Percentiles rank a stretch among this genome's conserved stretches.
Evolutionary conservation across 1,140 invertebrate species (phyloP).

Genomic region (Anastrepha ludens): DNA sequence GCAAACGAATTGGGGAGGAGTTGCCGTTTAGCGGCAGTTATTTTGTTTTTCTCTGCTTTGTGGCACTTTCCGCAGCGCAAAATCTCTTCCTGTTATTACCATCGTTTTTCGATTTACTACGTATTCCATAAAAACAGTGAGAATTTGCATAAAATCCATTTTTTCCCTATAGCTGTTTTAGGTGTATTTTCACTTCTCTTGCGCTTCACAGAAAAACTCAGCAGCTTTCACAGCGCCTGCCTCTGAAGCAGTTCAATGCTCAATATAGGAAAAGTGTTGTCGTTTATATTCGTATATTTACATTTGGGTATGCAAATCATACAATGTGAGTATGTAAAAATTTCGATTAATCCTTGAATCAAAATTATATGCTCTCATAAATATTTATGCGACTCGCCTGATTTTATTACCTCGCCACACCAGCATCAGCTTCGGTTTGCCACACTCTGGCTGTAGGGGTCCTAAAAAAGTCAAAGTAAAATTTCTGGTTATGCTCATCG

Average conservation of each 20-base stretch:
- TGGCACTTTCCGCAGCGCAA: background rate
- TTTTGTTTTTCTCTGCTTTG: background rate
- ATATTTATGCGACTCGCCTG: conserved; percentile 39
- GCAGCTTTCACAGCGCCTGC: background rate
- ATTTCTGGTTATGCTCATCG: background rate
- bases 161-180: background rate
- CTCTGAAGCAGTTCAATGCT: background rate
- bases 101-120: background rate
- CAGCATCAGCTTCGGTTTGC: background rate
- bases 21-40: too few species aligned
- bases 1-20: background rate
- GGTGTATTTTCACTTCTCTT: background rate
- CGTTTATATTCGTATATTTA: background rate
- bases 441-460: background rate
- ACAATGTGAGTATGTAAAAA: background rate
- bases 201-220: background rate
- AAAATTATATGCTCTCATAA: conserved; percentile 53
- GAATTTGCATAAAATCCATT: background rate
- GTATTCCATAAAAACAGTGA: background rate
- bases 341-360: conserved; percentile 50
- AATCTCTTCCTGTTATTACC: background rate
- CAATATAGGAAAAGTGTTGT: background rate
- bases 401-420: background rate
- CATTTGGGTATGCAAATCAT: background rate
- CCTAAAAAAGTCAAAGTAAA: background rate